These are phyloP conservation scores for Gallinago nigripennis DNA, from an alignment of 2,797 vertebrate species.

Conservation along the genomic window DNA sequence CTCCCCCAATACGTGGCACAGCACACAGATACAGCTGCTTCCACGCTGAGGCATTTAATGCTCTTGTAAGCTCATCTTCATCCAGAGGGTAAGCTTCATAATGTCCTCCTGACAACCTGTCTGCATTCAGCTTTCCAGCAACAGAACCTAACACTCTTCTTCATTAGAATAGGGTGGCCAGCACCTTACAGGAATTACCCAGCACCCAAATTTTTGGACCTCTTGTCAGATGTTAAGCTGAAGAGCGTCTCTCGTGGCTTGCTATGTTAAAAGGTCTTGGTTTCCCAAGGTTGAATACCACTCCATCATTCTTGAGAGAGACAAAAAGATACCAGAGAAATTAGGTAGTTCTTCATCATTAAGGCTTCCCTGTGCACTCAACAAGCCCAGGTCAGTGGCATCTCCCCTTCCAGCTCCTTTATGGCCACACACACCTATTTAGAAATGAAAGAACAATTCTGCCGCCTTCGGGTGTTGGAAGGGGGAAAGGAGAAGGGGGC, in stretches of 20 bases:
- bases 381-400: neutral
- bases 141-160: neutral
- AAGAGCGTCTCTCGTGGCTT: neutral
- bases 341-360: neutral
- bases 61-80: neutral
- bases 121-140: neutral
- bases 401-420: neutral
- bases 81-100: neutral
- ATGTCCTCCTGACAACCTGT: neutral
- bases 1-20: rapidly evolving
- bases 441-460: neutral
- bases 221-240: neutral
- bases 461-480: rapidly evolving
- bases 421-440: neutral
- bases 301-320: neutral
- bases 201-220: neutral
- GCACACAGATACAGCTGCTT: neutral
- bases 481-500: neutral
- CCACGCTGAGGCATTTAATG: rapidly evolving
- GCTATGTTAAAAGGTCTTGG: neutral
- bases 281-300: neutral
- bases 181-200: neutral
- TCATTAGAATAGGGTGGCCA: neutral
- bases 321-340: neutral
- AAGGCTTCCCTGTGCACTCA: neutral